These are phyloP conservation scores for Drosophila jambulina DNA, from an alignment of 1,140 invertebrate genomes.

Conservation along the genomic window DNA sequence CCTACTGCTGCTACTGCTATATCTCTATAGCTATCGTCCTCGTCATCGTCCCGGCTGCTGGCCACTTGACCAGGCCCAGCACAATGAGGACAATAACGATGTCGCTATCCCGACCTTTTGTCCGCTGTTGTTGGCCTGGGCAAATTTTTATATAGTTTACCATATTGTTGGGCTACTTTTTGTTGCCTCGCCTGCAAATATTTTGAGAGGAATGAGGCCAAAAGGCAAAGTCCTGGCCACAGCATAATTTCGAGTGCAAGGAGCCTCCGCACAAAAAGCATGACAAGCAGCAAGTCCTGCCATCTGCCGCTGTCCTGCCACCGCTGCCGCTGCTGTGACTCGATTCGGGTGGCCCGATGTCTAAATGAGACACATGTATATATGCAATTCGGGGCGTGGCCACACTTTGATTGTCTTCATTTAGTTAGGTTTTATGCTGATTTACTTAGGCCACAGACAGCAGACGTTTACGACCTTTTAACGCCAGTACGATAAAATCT, in stretches of 20 bases:
- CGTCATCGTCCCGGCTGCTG: slow-evolving; percentile 42
- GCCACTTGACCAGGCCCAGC: slow-evolving; percentile 65
- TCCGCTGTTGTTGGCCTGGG: slow-evolving; percentile 47
- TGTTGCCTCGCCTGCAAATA: slow-evolving; percentile 65
- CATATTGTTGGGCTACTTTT: slow-evolving; percentile 70
- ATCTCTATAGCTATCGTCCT: slow-evolving; percentile 24
- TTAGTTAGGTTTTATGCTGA: slow-evolving; percentile 83
- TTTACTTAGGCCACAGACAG: slow-evolving; percentile 75
- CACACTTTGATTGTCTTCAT: slow-evolving; percentile 82
- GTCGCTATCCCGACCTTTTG: slow-evolving; percentile 76
- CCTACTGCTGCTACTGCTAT: slow-evolving; percentile 9
- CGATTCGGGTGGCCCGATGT: slow-evolving; percentile 58
- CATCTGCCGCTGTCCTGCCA: slow-evolving; percentile 31
- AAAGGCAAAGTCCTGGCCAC: slow-evolving; percentile 74
- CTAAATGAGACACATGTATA: slow-evolving; percentile 42
- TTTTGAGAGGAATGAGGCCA: slow-evolving; percentile 70
- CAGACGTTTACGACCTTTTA: slow-evolving; percentile 73
- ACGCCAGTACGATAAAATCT: slow-evolving; percentile 75
- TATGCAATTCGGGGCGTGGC: slow-evolving; percentile 60
- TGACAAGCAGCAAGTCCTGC: slow-evolving; percentile 35
- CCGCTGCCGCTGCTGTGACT: slow-evolving; percentile 57
- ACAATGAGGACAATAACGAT: slow-evolving; percentile 81
- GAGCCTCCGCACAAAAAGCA: slow-evolving; percentile 38
- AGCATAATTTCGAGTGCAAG: slow-evolving; percentile 73
- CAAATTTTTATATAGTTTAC: slow-evolving; percentile 82